Base-by-base conservation (phyloP, 2,797 vertebrate species). In the Chelon auratus region DNA sequence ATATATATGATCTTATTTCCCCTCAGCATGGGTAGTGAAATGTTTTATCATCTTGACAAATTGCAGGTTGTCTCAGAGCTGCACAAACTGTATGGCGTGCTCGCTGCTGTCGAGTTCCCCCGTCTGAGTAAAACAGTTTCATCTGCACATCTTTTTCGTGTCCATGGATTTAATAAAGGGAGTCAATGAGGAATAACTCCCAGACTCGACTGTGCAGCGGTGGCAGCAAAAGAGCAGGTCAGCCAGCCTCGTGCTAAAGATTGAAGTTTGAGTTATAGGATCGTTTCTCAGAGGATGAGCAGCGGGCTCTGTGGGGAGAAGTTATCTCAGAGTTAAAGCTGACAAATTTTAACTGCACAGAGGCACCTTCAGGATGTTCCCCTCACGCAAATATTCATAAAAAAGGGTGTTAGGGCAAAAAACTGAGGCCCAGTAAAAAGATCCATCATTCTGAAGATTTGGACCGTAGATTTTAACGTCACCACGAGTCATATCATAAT, bases 181-280 rank as follows among this genome's bases (percentile, higher is more conserved):
- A 53, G 66, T 66, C n/a, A 26, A 7, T 17, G 20, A 59, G 11
- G 39, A 58, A 8, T 8, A 26, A 45, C 5, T 11, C 22, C 40
- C 20, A 13, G 15, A 40, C 54, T 62, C 24, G 36, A 22, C 18
- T 8, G 5, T 39, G 30, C 14, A 14, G 33, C 9, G 56, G 62
- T 17, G 11, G 24, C 9, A 56, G 62, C 17, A 3, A 43, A 77
- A 53, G 26, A 47, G 26, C 42, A 51, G 37, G 43, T 68, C 56
- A 30, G 65, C 47, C 56, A 30, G 65, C 47, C 40, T 69, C 14
- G 10, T 53, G 47, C 57, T 48, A 15, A 57, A 64, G 54, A 60
- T 43, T 39, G 22, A 0, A 40, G 55, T 57, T 14, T n/a, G 30
- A 56, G 12, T 1, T 0, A 0, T 3, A 12, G 30, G 52, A 15